Evolutionary conservation across 2,113 vertebrate genomes (phyloP), one percentile per base, ranked within the genome.

Genomic region (Zapornia atra): DNA sequence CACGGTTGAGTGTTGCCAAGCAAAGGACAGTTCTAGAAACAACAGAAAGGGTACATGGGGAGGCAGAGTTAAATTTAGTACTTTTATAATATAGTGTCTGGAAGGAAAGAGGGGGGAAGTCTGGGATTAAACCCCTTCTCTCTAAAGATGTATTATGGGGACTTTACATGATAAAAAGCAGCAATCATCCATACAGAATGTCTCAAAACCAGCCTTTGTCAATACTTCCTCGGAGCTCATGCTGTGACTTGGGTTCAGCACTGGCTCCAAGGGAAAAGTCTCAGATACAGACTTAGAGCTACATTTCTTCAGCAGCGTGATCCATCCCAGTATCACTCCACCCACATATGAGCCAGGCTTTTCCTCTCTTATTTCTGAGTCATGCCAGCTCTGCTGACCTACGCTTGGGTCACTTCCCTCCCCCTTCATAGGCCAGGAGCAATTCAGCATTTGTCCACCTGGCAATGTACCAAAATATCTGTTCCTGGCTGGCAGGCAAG

Each of bases 361-460:
- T 34, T 86, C 14, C 26, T 75, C 42, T 78, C 7, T 59, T 6
- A 29, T 63, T 88, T 95, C 46, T 85, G 50, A 88, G 56, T 63
- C 36, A 59, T 18, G 59, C 54, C 75, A 88, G 13, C 51, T 91
- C 46, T 86, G n/a, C 59, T 76, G 87, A 44, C 22, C 66, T 61
- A 40, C 0, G 0, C 50, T 90, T 86, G 36, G 36, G 50, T 77
- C 85, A 11, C 40, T 91, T 94, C 46, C 36, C 50, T 94, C 50
- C 51, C 66, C 51, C 40, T 72, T 90, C 90, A 70, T 7, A 73
- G 59, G 40, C 78, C 57, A 73, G 63, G 36, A 95, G 20, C 59
- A 94, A 80, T 93, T 82, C 71, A 88, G 51, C 66, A 38, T 82
- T 96, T 93, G 84, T 80, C 70, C 46, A 91, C 10, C 59, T 93